These are phyloP conservation scores for Porites rus DNA, from an alignment of 92 coral and sea anemone genomes.

Conservation along the genomic window DNA sequence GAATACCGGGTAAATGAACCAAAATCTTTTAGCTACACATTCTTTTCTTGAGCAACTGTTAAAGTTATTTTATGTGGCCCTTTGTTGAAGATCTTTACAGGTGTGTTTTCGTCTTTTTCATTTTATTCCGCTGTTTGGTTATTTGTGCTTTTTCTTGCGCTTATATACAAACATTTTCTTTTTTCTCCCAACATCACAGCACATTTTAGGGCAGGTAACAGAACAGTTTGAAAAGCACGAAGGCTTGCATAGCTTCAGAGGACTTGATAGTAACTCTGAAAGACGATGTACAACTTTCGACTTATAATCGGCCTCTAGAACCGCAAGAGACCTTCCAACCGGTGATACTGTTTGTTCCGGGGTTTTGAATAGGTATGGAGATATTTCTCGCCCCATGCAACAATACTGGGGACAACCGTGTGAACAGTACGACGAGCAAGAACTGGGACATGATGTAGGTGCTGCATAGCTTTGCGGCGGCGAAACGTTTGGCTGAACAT, in stretches of 20 bases:
- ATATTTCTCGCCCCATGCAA: not conserved
- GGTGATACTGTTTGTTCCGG: slow-evolving; percentile 18
- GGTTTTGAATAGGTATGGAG: slow-evolving; percentile 1
- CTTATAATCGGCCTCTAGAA: slow-evolving; percentile 28
- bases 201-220: slow-evolving; percentile 17
- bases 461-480: not conserved
- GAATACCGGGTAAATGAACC: not conserved
- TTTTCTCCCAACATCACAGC: slow-evolving; percentile 24
- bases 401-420: slow-evolving; percentile 28
- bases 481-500: not conserved
- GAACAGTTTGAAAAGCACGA: slow-evolving; percentile 31
- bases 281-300: slow-evolving; percentile 34
- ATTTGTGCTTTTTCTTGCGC: slow-evolving; percentile 40
- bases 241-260: slow-evolving; percentile 17
- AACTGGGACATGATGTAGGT: slow-evolving; percentile 14
- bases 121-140: not conserved
- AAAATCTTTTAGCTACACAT: no score
- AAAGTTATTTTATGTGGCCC: not conserved
- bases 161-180: slow-evolving; percentile 41
- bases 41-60: not conserved
- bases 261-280: slow-evolving; percentile 33
- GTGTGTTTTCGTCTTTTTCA: not conserved
- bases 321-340: slow-evolving; percentile 14
- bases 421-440: slow-evolving; percentile 7
- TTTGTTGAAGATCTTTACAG: not conserved